Percentiles rank a stretch among this genome's conserved stretches.
These are phyloP conservation scores for Pyrocephalus nanus DNA, from an alignment of 2,797 vertebrate species.

Conservation along the genomic window DNA sequence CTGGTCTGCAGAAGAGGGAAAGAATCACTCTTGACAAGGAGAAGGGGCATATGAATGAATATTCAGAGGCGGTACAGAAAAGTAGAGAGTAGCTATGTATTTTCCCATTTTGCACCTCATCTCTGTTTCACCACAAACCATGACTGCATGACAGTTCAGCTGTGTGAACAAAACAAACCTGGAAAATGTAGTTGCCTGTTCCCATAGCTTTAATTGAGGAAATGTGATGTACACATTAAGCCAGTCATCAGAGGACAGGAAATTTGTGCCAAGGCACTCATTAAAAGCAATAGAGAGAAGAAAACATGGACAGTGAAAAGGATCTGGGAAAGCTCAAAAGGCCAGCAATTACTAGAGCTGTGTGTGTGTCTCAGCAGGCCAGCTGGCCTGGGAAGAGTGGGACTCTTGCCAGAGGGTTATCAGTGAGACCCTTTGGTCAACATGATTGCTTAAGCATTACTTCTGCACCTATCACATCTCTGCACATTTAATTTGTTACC, in stretches of 20 bases:
- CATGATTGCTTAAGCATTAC: background rate
- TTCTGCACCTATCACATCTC: background rate
- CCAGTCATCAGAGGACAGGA: background rate
- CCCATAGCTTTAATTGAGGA: background rate
- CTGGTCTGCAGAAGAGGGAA: background rate
- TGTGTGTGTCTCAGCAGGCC: background rate
- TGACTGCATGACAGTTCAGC: background rate
- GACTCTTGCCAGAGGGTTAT: background rate
- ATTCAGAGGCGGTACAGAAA: background rate
- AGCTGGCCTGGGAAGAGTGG: background rate
- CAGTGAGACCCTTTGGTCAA: background rate
- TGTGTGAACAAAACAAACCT: background rate
- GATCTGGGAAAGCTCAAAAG: background rate
- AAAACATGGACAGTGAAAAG: background rate
- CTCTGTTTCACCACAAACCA: background rate
- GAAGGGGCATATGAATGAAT: background rate
- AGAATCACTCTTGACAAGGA: background rate
- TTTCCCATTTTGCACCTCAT: background rate
- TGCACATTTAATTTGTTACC: background rate
- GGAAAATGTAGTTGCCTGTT: background rate
- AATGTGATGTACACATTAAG: background rate
- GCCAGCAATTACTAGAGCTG: background rate
- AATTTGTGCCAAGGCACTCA: background rate
- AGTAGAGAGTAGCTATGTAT: background rate
- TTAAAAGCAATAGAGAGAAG: background rate